phyloP scores from a whole-genome alignment of 2,888 invertebrate species.

The Chrysolina haemoptera region DNA sequence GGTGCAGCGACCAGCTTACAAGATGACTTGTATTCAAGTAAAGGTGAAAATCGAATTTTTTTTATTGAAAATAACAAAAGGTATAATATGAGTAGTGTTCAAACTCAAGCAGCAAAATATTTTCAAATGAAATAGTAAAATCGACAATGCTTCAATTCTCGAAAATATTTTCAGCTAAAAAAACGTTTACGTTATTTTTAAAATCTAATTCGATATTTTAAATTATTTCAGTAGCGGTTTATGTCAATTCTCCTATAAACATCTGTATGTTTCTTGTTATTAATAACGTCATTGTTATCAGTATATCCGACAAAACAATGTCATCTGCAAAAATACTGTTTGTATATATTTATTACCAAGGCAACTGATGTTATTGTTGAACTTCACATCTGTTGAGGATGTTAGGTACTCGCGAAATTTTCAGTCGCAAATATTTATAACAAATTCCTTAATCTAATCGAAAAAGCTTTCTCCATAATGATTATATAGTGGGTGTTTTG shows the following conservation, averaged over 20 bases:
- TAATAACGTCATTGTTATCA: not conserved
- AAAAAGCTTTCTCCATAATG: not conserved
- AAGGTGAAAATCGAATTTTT: too few species aligned
- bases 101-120: too few species aligned
- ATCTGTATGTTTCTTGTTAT: not conserved
- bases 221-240: too few species aligned
- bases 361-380: not conserved
- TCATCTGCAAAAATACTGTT: not conserved
- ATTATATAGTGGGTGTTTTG: not conserved
- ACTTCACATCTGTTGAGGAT: conserved; percentile 10
- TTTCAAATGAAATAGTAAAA: too few species aligned
- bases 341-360: not conserved
- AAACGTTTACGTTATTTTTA: not conserved
- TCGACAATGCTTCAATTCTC: too few species aligned
- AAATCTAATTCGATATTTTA: not conserved
- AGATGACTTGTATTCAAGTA: too few species aligned
- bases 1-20: too few species aligned
- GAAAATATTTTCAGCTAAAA: too few species aligned
- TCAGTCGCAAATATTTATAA: not conserved
- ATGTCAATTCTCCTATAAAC: not conserved
- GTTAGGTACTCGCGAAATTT: not conserved
- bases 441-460: not conserved
- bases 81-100: too few species aligned
- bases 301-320: not conserved
- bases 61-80: too few species aligned